Base-by-base conservation (phyloP, 2,888 invertebrate genomes). In the Andrena flavipes region DNA sequence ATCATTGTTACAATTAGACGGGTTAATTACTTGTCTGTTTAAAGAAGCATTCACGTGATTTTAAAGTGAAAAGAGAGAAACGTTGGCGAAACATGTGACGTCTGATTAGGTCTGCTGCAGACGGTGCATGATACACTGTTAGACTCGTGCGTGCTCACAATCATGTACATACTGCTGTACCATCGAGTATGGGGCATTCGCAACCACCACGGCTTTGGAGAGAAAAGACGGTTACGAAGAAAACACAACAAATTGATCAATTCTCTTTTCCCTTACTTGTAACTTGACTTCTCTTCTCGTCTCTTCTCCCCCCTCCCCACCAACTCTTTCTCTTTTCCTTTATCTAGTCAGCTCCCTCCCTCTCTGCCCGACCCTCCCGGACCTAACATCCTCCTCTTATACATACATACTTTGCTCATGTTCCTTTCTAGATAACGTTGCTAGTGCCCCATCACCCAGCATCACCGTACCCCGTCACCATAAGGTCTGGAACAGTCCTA, bases 401-500 rank as follows among this genome's bases (percentile, higher is more conserved):
- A 16, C 10, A 30, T 49, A 7, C 16, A 30, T 63, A 16, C 33
- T 16, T 23, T 33, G 2, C 10, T 33, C 26, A 10, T 7, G 1
- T n/a, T 5, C 51, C n/a, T 42, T 42, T 42, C 42, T 51, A 51
- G n/a, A 20, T 51, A 51, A 59, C 13, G 13, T 23, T 48, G 30
- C 48, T 7, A 54, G 23, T 62, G 63, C 59, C 59, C 23, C 56
- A 63, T n/a, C n/a, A 29, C 26, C 23, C 42, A 59, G 6, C 26
- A 13, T 59, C 26, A 59, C 26, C n/a, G 87, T 89, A 85, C 85
- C 42, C 42, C 83, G 73, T 87, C 88, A 88, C 88, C 89, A 85
- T 84, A 82, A 69, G 74, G 93, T 93, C 94, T 94, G 94, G 94
- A 94, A 94, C 94, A 94, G 93, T 93, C 94, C 94, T 93, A 94